phyloP scores from a whole-genome alignment of 2,113 vertebrate genomes.

The Oncorhynchus clarkii region DNA sequence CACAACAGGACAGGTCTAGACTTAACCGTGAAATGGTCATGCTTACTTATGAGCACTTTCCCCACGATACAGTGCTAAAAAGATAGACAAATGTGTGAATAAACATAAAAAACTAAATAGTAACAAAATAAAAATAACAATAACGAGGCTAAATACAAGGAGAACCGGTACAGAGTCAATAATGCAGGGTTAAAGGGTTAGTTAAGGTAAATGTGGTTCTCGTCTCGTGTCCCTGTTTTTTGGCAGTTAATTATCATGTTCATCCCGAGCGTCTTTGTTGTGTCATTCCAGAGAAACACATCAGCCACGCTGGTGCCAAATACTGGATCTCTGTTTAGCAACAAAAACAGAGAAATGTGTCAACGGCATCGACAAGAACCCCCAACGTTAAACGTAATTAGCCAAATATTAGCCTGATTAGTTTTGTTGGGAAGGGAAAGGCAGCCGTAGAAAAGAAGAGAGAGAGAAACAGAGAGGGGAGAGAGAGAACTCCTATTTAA shows the following conservation, averaged over 20 bases:
- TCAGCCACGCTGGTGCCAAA: slow-evolving; percentile 65
- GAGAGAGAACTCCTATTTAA: slow-evolving; percentile 63
- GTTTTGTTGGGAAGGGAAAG: slow-evolving; percentile 64
- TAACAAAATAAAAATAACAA: too few species aligned
- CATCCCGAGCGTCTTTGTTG: slow-evolving; percentile 57
- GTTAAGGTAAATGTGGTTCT: neutral
- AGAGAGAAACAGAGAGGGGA: neutral
- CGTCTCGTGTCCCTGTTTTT: slow-evolving; percentile 35
- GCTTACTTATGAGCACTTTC: too few species aligned
- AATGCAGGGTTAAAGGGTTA: too few species aligned
- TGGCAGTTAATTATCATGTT: slow-evolving; percentile 59
- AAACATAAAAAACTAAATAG: too few species aligned
- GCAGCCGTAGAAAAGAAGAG: neutral
- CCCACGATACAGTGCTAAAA: too few species aligned
- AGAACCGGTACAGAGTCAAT: too few species aligned
- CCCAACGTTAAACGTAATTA: slow-evolving; percentile 76
- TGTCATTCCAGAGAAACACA: slow-evolving; percentile 48
- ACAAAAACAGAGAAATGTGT: slow-evolving; percentile 75
- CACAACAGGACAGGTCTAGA: too few species aligned
- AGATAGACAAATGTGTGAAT: too few species aligned
- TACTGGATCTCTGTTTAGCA: slow-evolving; percentile 75
- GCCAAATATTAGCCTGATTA: slow-evolving; percentile 71
- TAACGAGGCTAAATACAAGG: too few species aligned
- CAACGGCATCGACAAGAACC: slow-evolving; percentile 65
- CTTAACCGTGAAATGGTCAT: too few species aligned